These are phyloP conservation scores for Trichomalopsis sarcophagae DNA, from an alignment of 1,140 invertebrate genomes.

Conservation along the genomic window DNA sequence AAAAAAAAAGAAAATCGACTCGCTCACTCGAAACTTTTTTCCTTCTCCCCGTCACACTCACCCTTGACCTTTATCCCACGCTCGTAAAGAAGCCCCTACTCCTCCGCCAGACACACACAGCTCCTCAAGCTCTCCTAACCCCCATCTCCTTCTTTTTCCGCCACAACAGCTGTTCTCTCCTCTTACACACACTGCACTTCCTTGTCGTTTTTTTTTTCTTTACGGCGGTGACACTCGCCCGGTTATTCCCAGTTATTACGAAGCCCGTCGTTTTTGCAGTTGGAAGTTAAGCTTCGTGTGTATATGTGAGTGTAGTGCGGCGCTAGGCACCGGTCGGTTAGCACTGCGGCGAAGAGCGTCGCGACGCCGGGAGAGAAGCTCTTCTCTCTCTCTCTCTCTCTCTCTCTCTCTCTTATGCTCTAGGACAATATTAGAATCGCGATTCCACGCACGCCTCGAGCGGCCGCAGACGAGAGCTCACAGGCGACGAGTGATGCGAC, in stretches of 20 bases:
- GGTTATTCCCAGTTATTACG: not conserved
- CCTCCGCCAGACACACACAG: no score
- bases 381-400: constrained; percentile 33
- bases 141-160: not conserved
- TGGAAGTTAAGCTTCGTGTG: not conserved
- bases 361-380: constrained; percentile 31
- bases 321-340: not conserved
- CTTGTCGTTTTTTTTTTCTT: not conserved
- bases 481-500: not conserved
- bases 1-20: no score
- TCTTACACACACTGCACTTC: not conserved
- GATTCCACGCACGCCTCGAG: constrained; percentile 54
- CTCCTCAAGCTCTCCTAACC: not conserved
- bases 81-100: not conserved
- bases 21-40: no score
- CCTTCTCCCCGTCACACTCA: not conserved
- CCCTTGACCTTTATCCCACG: constrained; percentile 33
- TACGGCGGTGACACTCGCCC: not conserved
- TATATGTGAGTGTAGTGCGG: not conserved
- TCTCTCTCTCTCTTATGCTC: constrained; percentile 33
- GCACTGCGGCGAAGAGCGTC: constrained; percentile 40
- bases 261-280: not conserved
- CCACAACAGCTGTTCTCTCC: not conserved
- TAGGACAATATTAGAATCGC: constrained; percentile 74
- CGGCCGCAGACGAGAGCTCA: constrained; percentile 5